Evolutionary conservation across 2,888 invertebrate species (phyloP).

Genomic region (Allygus modestus): DNA sequence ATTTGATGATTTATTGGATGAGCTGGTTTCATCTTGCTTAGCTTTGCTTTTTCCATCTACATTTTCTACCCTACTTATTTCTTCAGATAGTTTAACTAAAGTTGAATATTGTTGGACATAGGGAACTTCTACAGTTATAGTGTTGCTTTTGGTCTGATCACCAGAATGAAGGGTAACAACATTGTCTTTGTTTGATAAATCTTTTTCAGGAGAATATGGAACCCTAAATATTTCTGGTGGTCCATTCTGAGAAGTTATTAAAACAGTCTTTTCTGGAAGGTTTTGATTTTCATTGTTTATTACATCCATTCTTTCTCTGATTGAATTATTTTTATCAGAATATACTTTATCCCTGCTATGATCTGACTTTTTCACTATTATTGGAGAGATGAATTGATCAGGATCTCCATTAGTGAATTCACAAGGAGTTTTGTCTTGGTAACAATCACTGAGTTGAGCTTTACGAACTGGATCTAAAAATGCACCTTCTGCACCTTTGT

Average conservation of each 20-base stretch:
- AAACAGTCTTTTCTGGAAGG: constrained; percentile 51
- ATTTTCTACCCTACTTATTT: constrained; percentile 45
- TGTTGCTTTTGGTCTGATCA: constrained; percentile 55
- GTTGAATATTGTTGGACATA: constrained; percentile 62
- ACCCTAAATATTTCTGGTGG: constrained; percentile 52
- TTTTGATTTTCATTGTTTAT: constrained; percentile 48
- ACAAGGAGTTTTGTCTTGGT: constrained; percentile 42
- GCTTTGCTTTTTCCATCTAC: constrained; percentile 31
- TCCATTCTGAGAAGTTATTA: constrained; percentile 54
- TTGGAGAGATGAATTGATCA: constrained; percentile 49
- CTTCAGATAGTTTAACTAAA: constrained; percentile 60
- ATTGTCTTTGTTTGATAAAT: constrained; percentile 53
- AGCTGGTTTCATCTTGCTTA: not conserved
- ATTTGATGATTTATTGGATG: constrained; percentile 30
- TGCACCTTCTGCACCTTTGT: constrained; percentile 20
- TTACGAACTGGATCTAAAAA: constrained; percentile 36
- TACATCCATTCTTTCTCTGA: constrained; percentile 18
- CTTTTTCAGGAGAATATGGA: constrained; percentile 52
- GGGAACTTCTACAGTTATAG: constrained; percentile 59
- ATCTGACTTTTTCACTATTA: constrained; percentile 58
- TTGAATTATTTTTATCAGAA: constrained; percentile 32
- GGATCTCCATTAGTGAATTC: constrained; percentile 46
- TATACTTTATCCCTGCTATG: constrained; percentile 36
- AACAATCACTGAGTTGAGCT: constrained; percentile 45
- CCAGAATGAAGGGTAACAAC: constrained; percentile 59